Evolutionary conservation across 2,797 vertebrate species (phyloP).

Genomic region (Mergus octosetaceus): DNA sequence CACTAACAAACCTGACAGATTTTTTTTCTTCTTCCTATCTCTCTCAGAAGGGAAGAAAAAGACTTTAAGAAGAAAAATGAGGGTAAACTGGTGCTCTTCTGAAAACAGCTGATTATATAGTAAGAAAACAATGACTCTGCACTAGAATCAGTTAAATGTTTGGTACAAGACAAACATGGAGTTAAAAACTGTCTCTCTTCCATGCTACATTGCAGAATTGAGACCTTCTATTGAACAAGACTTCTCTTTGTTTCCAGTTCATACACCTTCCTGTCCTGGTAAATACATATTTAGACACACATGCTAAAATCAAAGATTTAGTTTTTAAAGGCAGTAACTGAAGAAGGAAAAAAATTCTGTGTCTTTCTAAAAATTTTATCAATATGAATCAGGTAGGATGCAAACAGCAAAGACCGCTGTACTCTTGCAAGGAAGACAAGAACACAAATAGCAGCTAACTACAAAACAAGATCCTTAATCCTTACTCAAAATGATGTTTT

Average conservation of each 20-base stretch:
- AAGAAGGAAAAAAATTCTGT: not conserved
- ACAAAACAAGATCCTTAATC: not conserved
- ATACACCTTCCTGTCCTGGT: not conserved
- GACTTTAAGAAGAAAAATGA: not conserved
- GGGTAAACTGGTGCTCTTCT: not conserved
- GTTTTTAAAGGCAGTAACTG: not conserved
- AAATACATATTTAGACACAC: not conserved
- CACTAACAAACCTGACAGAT: not conserved
- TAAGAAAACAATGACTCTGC: not conserved
- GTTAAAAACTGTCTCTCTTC: not conserved
- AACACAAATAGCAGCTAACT: not conserved
- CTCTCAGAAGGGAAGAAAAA: not conserved
- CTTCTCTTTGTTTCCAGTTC: not conserved
- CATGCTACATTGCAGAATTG: not conserved
- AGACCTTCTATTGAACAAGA: not conserved
- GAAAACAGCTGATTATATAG: not conserved
- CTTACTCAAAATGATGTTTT: not conserved
- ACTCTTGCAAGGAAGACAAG: not conserved
- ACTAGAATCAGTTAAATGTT: not conserved
- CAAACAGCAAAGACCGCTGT: not conserved
- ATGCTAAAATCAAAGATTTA: not conserved
- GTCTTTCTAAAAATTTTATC: not conserved
- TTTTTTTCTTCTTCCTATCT: not conserved
- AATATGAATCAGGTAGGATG: not conserved
- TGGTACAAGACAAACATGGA: not conserved